Base-by-base conservation (phyloP, 2,113 vertebrate species). In the Microtus montanus region DNA sequence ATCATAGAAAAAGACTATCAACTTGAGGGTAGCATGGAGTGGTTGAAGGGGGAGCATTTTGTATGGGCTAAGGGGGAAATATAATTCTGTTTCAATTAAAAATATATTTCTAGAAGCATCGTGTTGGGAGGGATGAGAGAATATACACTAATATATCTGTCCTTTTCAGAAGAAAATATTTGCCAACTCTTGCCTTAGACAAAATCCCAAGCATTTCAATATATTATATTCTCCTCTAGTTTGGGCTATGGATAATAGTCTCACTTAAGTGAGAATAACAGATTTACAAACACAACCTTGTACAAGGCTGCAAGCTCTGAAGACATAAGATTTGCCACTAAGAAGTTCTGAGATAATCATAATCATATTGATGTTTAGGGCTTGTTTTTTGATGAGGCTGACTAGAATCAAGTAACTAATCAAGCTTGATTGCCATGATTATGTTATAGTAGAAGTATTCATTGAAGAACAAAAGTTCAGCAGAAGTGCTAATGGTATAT, bases 181-280 rank as follows among this genome's bases (percentile, higher is more conserved):
- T 93, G 22, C 4, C 61, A 86, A 52, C 15, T 63, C 10, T 15
- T 85, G 10, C 63, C 47, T 90, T 92, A 61, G 63, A 73, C 6
- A 90, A 28, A 28, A 15, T 54, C 70, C 30, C n/a, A 73, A 89
- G 20, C 7, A 79, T n/a, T 87, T 58, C 80, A 93, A 19, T 83
- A 44, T 95, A 13, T 80, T 89, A 58, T 91, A 9, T 63, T 96
- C 85, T 75, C n/a, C 47, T 70, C 30, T 92, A 92, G 12, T 90
- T 30, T 35, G 66, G 9, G 14, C 15, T 91, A 11, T 80, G 66
- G 30, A 38, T 44, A 85, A 26, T 94, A 66, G 6, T n/a, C 19
- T 96, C 49, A 75, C 10, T 89, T 89, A 35, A 26, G 7, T 70
- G 87, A 70, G 35, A 91, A 52, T 75, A 94, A 28, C 63, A 70